Base-by-base conservation (phyloP, 2,888 invertebrate species). In the Xestia ashworthii region DNA sequence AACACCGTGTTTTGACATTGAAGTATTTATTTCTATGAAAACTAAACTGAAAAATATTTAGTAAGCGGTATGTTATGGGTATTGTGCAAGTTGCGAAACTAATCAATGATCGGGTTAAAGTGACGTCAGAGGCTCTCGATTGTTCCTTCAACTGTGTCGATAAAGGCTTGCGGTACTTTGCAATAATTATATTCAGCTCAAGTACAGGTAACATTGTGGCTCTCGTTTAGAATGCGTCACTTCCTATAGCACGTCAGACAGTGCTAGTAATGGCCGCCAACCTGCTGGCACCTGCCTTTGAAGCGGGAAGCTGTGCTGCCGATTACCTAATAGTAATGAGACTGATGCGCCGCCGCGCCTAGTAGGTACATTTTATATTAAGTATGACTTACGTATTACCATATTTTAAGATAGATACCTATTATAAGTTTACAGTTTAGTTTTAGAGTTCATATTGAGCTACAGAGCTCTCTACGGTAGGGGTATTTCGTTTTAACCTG, bases 111-210 rank as follows among this genome's bases (percentile, higher is more conserved):
- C 38, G 68, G 25, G 32, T 66, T 46, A 11, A 50, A 41, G 38
- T 72, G 80, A 89, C 78, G 81, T 87, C 75, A 83, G 58, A 32
- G 71, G 58, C 78, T 48, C 73, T 85, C 64, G 50, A 87, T 74
- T 87, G 78, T 82, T 79, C 77, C 53, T 67, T 80, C 81, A 89
- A 64, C 83, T 53, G 67, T 83, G 66, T 74, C 74, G 83, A 85
- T 80, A 78, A 50, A 73, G 48, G 81, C 70, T 82, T 60, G 48
- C 65, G 64, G 74, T 83, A 67, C 58, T 71, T 69, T 70, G 70
- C 22, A 86, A 80, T 74, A 81, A 87, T 87, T 76, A 72, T 66
- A 88, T 81, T 81, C 74, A 66, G 66, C 55, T 76, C 64, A 81
- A 67, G 81, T 83, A 84, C 74, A 71, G 74, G 75, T 60, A 78